These are phyloP conservation scores for Hepsetus odoe DNA, from an alignment of 2,113 vertebrate genomes.

Conservation along the genomic window DNA sequence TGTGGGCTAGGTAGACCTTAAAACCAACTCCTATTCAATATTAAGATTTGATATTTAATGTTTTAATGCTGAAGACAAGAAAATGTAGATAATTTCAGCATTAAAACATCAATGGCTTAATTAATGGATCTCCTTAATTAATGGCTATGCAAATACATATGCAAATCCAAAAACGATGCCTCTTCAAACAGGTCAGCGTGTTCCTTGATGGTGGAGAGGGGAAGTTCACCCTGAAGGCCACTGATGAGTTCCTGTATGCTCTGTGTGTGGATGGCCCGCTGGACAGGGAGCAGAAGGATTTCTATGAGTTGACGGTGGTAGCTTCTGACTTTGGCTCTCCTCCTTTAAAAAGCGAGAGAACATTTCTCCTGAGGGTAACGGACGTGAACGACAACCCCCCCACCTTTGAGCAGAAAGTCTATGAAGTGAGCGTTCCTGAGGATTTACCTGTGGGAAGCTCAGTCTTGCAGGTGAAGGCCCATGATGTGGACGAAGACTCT, in stretches of 20 bases:
- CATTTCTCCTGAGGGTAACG: constrained; percentile 75
- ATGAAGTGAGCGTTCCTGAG: constrained; percentile 76
- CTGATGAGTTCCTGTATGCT: constrained; percentile 78
- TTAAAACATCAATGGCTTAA: too few relatives aligned
- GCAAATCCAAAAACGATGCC: too few relatives aligned
- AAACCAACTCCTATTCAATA: too few relatives aligned
- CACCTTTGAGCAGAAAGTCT: constrained; percentile 74
- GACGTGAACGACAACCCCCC: constrained; percentile 87
- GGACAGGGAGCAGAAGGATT: constrained; percentile 80
- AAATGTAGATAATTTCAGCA: too few relatives aligned
- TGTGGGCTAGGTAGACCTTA: too few relatives aligned
- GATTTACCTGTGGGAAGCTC: constrained; percentile 77
- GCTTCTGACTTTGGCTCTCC: constrained; percentile 82
- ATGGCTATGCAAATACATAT: not conserved
- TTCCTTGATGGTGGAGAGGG: constrained; percentile 74
- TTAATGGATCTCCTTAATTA: too few relatives aligned
- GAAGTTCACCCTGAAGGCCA: constrained; percentile 75
- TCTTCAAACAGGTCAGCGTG: constrained; percentile 55
- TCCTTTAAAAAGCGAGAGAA: constrained; percentile 71
- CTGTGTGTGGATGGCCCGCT: constrained; percentile 80
- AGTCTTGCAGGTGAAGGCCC: constrained; percentile 78
- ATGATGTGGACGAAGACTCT: constrained; percentile 78
- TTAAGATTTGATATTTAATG: too few relatives aligned
- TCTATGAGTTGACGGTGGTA: constrained; percentile 79
- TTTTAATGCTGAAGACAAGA: too few relatives aligned